Conservation (phyloP, 1,140 invertebrate genomes). For the Aphidius gifuensis region DNA sequence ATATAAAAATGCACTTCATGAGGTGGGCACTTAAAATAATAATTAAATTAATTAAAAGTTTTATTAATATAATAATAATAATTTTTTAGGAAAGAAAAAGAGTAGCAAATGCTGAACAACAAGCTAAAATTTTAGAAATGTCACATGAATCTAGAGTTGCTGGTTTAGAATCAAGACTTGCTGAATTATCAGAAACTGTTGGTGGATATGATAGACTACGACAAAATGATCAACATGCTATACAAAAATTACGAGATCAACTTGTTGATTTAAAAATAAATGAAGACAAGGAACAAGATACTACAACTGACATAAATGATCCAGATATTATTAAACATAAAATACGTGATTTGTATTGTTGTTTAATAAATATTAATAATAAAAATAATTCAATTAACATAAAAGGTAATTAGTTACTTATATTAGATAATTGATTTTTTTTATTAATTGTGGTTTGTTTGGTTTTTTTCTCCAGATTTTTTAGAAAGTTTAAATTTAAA, state of each 20-base stretch:
- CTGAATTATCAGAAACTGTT: constrained; percentile 75
- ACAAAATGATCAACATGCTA: constrained; percentile 71
- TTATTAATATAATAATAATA: no score
- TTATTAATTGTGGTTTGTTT: no score
- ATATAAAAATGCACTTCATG: constrained; percentile 63
- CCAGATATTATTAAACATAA: constrained; percentile 40
- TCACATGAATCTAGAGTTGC: constrained; percentile 74
- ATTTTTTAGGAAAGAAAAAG: constrained; percentile 61
- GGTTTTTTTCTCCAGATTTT: constrained; percentile 28
- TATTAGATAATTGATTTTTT: no score
- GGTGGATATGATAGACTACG: constrained; percentile 74
- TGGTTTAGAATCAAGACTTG: constrained; percentile 71
- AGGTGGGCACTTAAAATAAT: constrained; percentile 45
- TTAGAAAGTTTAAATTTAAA: constrained; percentile 37
- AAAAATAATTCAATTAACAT: constrained; percentile 38
- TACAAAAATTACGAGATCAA: constrained; percentile 69
- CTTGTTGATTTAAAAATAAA: constrained; percentile 42
- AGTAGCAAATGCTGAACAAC: constrained; percentile 66
- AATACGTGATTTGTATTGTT: constrained; percentile 42
- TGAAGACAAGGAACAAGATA: constrained; percentile 39
- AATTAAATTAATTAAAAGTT: constrained; percentile 17
- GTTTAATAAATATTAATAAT: constrained; percentile 44
- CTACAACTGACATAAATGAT: constrained; percentile 29
- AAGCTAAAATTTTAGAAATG: constrained; percentile 63
- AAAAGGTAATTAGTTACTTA: constrained; percentile 33